These are phyloP conservation scores for Seira musarum DNA, from an alignment of 2,888 invertebrate genomes.

Conservation along the genomic window DNA sequence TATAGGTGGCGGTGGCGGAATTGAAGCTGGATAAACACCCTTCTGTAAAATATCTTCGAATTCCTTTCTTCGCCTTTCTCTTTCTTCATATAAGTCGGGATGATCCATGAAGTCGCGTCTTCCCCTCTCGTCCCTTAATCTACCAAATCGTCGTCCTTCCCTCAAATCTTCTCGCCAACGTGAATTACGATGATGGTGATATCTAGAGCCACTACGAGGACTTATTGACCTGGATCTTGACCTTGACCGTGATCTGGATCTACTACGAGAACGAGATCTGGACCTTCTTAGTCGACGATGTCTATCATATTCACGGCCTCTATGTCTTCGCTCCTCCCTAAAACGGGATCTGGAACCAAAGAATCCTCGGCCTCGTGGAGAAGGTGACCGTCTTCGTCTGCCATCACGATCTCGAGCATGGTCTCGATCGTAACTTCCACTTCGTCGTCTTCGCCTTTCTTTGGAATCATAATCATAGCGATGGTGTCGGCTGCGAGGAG, in stretches of 20 bases:
- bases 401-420: slow-evolving; percentile 21
- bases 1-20: slow-evolving; percentile 12
- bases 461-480: slow-evolving; percentile 34
- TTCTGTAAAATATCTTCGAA: slow-evolving; percentile 48
- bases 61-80: slow-evolving; percentile 42
- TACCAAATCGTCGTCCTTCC: slow-evolving; percentile 38
- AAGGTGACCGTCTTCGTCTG: slow-evolving; percentile 48
- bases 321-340: slow-evolving; percentile 34
- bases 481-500: slow-evolving; percentile 14
- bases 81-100: slow-evolving; percentile 39
- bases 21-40: slow-evolving; percentile 23
- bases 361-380: slow-evolving; percentile 37
- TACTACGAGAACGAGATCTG: slow-evolving; percentile 41
- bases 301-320: slow-evolving; percentile 41
- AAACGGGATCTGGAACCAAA: slow-evolving; percentile 31
- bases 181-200: slow-evolving; percentile 21
- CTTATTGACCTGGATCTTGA: slow-evolving; percentile 50
- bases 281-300: slow-evolving; percentile 45
- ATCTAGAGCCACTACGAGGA: slow-evolving; percentile 38
- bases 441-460: slow-evolving; percentile 26
- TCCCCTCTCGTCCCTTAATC: slow-evolving; percentile 17
- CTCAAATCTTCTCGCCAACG: slow-evolving; percentile 37
- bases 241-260: slow-evolving; percentile 43
- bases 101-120: slow-evolving; percentile 45
- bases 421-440: slow-evolving; percentile 49